Evolutionary conservation across 2,888 invertebrate species (phyloP).

Genomic region (Meteorus colon): DNA sequence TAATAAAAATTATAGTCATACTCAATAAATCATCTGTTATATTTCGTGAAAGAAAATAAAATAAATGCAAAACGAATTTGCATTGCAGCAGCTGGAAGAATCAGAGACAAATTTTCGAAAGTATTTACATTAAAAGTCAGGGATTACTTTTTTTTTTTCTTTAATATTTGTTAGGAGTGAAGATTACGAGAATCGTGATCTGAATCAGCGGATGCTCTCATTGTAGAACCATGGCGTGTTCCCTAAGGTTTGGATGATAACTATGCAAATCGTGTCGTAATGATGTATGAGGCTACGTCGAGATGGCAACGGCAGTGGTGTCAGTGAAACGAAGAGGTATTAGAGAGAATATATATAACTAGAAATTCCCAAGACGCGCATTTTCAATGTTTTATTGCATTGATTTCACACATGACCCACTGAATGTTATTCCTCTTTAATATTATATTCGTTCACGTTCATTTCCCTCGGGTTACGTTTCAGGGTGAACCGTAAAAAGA

Average conservation of each 20-base stretch:
- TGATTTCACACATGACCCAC: slow-evolving; percentile 29
- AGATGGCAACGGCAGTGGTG: background rate
- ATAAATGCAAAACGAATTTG: background rate
- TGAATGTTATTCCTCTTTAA: slow-evolving; percentile 2
- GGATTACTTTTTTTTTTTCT: background rate
- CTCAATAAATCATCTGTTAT: background rate
- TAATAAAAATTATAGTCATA: background rate
- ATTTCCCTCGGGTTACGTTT: slow-evolving; percentile 25
- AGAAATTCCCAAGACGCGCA: slow-evolving; percentile 37
- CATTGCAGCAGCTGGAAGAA: background rate
- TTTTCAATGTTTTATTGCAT: slow-evolving; percentile 44
- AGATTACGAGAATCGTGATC: slow-evolving; percentile 11
- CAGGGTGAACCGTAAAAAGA: too few species aligned
- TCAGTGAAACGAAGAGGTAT: slow-evolving; percentile 11
- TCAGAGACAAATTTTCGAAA: background rate
- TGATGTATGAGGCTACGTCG: slow-evolving; percentile 24
- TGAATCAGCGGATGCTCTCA: slow-evolving; percentile 7
- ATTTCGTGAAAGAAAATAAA: background rate
- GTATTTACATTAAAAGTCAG: background rate
- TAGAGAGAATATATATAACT: slow-evolving; percentile 34
- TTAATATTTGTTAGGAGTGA: slow-evolving; percentile 1
- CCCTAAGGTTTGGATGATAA: slow-evolving; percentile 37
- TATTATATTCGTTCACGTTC: slow-evolving; percentile 14
- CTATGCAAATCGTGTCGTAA: slow-evolving; percentile 42
- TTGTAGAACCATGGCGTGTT: slow-evolving; percentile 21